Evolutionary conservation across 2,888 invertebrate genomes (phyloP).

Genomic region (Synergus laeviventris): DNA sequence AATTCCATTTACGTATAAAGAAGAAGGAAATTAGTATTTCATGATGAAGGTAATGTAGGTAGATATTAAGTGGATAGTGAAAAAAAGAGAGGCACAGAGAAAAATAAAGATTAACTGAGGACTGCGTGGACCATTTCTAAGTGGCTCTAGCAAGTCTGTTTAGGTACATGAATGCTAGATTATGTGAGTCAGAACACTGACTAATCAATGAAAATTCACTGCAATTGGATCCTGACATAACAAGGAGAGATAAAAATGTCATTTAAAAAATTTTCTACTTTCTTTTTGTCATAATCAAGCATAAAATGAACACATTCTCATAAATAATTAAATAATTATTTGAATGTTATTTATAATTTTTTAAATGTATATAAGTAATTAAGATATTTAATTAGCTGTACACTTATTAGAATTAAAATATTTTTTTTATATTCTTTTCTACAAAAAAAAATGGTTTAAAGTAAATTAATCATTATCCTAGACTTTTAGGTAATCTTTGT

Average conservation of each 20-base stretch:
- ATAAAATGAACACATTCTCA: no score
- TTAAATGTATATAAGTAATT: background rate
- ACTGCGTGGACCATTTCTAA: constrained; percentile 74
- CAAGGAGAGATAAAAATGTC: background rate
- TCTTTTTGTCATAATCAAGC: no score
- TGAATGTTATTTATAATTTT: no score
- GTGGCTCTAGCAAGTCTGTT: constrained; percentile 56
- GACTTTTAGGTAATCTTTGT: background rate
- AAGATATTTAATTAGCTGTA: background rate
- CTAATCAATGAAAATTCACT: background rate
- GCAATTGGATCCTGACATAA: background rate
- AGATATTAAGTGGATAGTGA: constrained; percentile 55
- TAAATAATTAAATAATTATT: background rate
- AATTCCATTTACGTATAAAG: no score
- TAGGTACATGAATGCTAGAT: constrained; percentile 38
- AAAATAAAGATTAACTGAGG: constrained; percentile 62
- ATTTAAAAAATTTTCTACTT: background rate
- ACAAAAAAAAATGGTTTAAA: background rate
- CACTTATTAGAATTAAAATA: background rate
- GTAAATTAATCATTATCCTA: background rate
- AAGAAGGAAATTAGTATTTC: background rate
- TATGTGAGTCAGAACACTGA: background rate
- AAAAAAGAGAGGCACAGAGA: constrained; percentile 53
- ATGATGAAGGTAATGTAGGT: constrained; percentile 34
- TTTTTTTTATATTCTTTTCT: background rate